Evolutionary conservation across 1,140 invertebrate species (phyloP).

Genomic region (Lucilia sericata): DNA sequence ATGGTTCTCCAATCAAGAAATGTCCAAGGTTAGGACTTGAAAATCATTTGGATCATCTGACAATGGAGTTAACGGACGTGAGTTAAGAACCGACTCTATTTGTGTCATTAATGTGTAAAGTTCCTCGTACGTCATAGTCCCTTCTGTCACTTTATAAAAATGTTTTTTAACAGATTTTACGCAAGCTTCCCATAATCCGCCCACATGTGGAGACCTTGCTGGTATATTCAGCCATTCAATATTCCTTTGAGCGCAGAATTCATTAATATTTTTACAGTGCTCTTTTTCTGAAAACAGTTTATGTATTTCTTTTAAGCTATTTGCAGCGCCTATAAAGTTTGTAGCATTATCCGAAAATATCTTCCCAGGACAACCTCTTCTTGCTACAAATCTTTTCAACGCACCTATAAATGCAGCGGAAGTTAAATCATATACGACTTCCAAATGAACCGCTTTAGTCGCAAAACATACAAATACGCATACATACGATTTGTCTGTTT

Average conservation of each 20-base stretch:
- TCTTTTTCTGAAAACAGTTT: no score
- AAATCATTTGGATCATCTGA: slow-evolving; percentile 38
- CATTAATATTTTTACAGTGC: neutral
- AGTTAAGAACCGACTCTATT: slow-evolving; percentile 17
- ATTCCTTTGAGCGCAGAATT: neutral
- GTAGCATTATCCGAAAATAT: slow-evolving; percentile 62
- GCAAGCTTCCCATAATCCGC: slow-evolving; percentile 43
- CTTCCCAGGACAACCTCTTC: slow-evolving; percentile 48
- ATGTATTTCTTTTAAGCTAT: slow-evolving; percentile 35
- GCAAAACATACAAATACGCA: no score
- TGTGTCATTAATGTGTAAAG: slow-evolving; percentile 21
- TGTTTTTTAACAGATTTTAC: slow-evolving; percentile 29
- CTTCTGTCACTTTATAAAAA: no score
- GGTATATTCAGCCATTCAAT: slow-evolving; percentile 36
- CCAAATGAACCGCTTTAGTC: no score
- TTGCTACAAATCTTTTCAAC: slow-evolving; percentile 49
- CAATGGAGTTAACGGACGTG: no score
- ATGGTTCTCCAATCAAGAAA: slow-evolving; percentile 26
- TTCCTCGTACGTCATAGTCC: slow-evolving; percentile 41
- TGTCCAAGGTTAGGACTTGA: slow-evolving; percentile 29
- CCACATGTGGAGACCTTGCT: slow-evolving; percentile 25
- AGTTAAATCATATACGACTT: no score
- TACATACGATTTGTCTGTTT: no score
- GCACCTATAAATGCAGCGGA: slow-evolving; percentile 53
- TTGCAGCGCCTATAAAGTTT: slow-evolving; percentile 58